Evolutionary conservation across 2,113 vertebrate species (phyloP).

Genomic region (Leptocoma aspasia): DNA sequence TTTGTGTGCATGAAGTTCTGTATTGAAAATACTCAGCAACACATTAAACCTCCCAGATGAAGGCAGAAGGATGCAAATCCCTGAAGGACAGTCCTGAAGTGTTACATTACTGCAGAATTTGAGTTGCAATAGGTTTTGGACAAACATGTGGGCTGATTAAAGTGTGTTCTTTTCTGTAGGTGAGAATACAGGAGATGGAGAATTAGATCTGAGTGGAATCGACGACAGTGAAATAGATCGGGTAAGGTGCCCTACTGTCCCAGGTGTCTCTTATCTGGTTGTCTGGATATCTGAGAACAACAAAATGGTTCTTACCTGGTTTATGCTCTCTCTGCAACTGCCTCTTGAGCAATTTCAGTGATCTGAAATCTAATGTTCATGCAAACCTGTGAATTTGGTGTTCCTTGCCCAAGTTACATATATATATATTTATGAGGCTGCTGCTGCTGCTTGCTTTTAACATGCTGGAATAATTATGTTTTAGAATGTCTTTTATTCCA

Average conservation of each 20-base stretch:
- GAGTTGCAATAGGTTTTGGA: background rate
- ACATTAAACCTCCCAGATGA: background rate
- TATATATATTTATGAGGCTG: background rate
- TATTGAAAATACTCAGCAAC: background rate
- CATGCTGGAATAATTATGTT: background rate
- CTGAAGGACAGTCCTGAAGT: background rate
- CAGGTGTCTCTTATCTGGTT: background rate
- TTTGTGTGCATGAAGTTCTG: background rate
- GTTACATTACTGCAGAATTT: background rate
- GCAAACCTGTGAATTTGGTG: background rate
- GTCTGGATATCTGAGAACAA: background rate
- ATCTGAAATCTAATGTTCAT: background rate
- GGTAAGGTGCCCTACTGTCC: conserved; percentile 67
- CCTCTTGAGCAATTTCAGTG: background rate
- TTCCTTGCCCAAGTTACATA: background rate
- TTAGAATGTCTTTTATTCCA: conserved; percentile 1
- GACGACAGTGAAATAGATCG: conserved; percentile 94
- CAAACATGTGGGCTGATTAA: background rate
- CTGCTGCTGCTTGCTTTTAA: background rate
- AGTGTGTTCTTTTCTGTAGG: conserved; percentile 69
- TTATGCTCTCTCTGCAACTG: background rate
- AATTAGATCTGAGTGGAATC: conserved; percentile 94
- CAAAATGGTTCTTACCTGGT: background rate
- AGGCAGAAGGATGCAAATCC: background rate
- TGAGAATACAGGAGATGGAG: conserved; percentile 78